A percentile compares a stretch with the other conserved stretches of the same genome.
Conservation (phyloP, 2,888 invertebrate species). For the Tigriopus californicus region DNA sequence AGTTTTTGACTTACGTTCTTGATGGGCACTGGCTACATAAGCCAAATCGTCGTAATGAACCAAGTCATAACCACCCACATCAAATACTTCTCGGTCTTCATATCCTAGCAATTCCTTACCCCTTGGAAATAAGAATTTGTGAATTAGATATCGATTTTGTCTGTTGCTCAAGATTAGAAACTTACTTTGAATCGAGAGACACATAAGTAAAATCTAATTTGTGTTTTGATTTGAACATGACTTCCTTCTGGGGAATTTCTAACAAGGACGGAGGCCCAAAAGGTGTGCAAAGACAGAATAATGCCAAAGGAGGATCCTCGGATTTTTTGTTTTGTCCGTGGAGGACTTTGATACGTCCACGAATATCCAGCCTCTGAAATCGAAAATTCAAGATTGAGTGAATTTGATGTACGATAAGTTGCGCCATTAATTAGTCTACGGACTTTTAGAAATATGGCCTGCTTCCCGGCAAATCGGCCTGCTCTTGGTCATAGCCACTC, state of each 20-base stretch:
- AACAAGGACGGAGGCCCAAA: slow-evolving; percentile 93
- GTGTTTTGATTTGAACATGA: slow-evolving; percentile 99
- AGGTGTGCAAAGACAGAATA: slow-evolving; percentile 95
- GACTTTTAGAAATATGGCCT: too few relatives aligned
- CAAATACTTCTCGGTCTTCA: slow-evolving; percentile 71
- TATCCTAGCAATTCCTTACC: slow-evolving; percentile 88
- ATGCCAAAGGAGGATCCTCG: slow-evolving; percentile 76
- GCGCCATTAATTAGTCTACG: too few relatives aligned
- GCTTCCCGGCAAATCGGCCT: too few relatives aligned
- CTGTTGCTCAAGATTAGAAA: background rate
- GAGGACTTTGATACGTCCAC: slow-evolving; percentile 83
- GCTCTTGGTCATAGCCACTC: too few relatives aligned
- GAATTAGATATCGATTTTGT: background rate
- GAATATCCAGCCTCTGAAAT: slow-evolving; percentile 81
- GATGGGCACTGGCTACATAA: slow-evolving; percentile 95
- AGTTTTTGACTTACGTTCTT: slow-evolving; percentile 69
- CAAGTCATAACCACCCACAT: slow-evolving; percentile 89
- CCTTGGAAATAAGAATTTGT: slow-evolving; percentile 30
- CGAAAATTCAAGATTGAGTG: background rate
- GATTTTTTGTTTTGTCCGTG: slow-evolving; percentile 90
- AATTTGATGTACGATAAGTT: too few relatives aligned
- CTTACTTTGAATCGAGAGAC: slow-evolving; percentile 84
- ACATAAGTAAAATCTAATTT: slow-evolving; percentile 87
- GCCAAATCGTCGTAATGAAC: slow-evolving; percentile 94
- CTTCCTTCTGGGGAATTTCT: slow-evolving; percentile 94